Base-by-base conservation (phyloP, 2,888 invertebrate genomes). In the Agonopterix subpropinquella region DNA sequence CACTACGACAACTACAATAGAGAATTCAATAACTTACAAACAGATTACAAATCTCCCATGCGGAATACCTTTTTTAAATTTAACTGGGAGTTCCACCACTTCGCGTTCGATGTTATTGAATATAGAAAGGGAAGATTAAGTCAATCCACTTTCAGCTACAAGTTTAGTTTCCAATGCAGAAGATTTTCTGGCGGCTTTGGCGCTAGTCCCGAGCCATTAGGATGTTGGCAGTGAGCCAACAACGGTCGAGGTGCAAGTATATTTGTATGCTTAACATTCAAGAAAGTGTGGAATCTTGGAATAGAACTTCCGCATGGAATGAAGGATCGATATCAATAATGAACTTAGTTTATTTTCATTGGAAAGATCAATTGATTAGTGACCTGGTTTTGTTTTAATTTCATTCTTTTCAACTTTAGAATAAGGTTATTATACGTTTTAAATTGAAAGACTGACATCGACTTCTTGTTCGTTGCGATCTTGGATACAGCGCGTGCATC, bases 221-320 rank as follows among this genome's bases (percentile, higher is more conserved):
- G 85, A 78, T 72, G 73, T 77, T 87, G 87, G 87, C 80, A 36
- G 44, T 39, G 50, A 41, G 81, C 87, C 87, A 87, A 65, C 55
- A 63, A 52, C 66, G 64, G 66, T 69, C 76, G 74, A 81, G 80
- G 80, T 83, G 82, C 77, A 75, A 77, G 73, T 82, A 77, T 85
- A 82, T 86, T 84, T 79, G 82, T 85, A 75, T 81, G 77, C 77
- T 74, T 69, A 78, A 80, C 80, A 84, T 82, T 85, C 85, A 80
- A 83, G 86, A 85, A 88, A 86, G 85, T 84, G 78, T 72, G 70
- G 77, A 75, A 71, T 81, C 83, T 79, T 68, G 72, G 78, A 87
- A 85, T 84, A 85, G 84, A 77, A 73, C 63, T 64, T 71, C 70
- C 78, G 77, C 70, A 70, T 67, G 71, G 71, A 75, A 70, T 74